Evolutionary conservation across 2,888 invertebrate species (phyloP).

Genomic region (Aromia moschata): DNA sequence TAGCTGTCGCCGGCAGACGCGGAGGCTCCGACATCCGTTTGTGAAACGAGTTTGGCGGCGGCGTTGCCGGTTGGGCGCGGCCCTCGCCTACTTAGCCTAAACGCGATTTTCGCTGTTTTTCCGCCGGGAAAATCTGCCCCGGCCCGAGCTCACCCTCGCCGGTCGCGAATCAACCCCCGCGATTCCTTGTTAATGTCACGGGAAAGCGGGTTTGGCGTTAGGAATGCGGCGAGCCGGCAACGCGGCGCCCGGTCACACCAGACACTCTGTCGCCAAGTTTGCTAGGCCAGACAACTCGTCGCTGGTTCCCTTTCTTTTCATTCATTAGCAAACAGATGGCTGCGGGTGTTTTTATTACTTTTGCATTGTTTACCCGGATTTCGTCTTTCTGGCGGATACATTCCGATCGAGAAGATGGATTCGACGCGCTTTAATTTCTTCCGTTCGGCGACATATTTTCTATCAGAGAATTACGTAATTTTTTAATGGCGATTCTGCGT

Average conservation of each 20-base stretch:
- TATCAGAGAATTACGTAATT: constrained; percentile 19
- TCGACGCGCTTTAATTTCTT: background rate
- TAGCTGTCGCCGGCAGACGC: constrained; percentile 54
- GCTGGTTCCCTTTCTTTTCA: constrained; percentile 62
- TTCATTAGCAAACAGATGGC: constrained; percentile 46
- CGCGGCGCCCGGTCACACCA: constrained; percentile 79
- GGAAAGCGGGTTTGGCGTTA: constrained; percentile 26
- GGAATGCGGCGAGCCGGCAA: constrained; percentile 71
- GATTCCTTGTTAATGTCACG: background rate
- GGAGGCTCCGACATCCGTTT: constrained; percentile 74
- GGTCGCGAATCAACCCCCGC: background rate
- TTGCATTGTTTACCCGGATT: constrained; percentile 29
- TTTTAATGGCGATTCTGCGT: constrained; percentile 10
- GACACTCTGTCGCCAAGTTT: constrained; percentile 94
- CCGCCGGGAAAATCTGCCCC: background rate
- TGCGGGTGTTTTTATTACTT: constrained; percentile 34
- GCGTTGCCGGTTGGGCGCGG: constrained; percentile 64
- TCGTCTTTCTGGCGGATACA: background rate
- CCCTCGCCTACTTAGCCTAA: constrained; percentile 47
- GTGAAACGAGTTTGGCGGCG: constrained; percentile 75
- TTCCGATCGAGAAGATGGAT: background rate
- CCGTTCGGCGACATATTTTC: background rate
- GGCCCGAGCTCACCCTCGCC: background rate
- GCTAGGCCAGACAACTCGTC: constrained; percentile 84
- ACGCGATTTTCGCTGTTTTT: background rate